phyloP scores from a whole-genome alignment of 2,113 vertebrate species.

The Pelmatolapia mariae region DNA sequence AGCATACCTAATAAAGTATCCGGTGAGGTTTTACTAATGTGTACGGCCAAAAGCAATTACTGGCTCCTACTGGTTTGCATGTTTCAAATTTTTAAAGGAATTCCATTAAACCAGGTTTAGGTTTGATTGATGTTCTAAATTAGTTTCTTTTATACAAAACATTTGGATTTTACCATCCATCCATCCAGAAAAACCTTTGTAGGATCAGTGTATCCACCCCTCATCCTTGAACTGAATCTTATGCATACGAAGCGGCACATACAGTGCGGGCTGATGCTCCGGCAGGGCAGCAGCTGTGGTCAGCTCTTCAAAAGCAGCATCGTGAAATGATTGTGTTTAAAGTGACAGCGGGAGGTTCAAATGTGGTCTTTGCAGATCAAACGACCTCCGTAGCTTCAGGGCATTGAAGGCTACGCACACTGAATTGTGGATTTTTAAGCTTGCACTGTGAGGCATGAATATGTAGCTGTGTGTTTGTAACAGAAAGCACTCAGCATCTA shows the following conservation, averaged over 20 bases:
- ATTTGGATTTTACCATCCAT: background rate
- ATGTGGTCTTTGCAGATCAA: slow-evolving; percentile 26
- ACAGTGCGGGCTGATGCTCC: background rate
- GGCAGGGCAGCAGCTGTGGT: slow-evolving; percentile 7
- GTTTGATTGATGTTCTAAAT: background rate
- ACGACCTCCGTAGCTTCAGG: background rate
- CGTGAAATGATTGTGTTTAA: background rate
- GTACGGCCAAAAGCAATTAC: background rate
- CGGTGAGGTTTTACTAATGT: background rate
- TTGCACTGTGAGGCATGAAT: background rate
- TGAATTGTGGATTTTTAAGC: background rate
- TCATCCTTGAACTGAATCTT: background rate
- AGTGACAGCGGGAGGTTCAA: slow-evolving; percentile 15
- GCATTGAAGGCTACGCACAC: background rate
- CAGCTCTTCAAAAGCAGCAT: slow-evolving; percentile 12
- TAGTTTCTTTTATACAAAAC: background rate
- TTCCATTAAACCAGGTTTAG: background rate
- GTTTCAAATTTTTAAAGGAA: background rate
- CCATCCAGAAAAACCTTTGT: background rate
- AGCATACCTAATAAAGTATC: background rate
- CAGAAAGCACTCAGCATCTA: background rate
- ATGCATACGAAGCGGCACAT: background rate
- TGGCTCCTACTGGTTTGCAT: background rate
- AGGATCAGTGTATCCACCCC: background rate
- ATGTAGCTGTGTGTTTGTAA: background rate